These are phyloP conservation scores for Blastobasis adustella DNA, from an alignment of 2,888 invertebrate species.

Conservation along the genomic window DNA sequence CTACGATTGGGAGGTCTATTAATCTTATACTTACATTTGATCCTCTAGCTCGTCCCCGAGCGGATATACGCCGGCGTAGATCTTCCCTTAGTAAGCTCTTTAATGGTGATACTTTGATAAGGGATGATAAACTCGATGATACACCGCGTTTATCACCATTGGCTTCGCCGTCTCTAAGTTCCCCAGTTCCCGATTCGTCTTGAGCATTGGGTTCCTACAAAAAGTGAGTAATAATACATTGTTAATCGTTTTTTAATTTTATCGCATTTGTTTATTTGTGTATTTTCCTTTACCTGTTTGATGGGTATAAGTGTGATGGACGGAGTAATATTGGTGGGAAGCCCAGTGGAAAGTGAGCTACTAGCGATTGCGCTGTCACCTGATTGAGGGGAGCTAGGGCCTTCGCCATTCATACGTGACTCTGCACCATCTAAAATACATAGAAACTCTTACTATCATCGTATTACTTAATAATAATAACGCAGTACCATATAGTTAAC, in stretches of 20 bases:
- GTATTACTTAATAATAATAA: too few species aligned
- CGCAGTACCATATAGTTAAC: not conserved
- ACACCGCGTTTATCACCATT: conserved; percentile 62
- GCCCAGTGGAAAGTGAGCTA: conserved; percentile 77
- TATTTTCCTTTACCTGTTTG: conserved; percentile 76
- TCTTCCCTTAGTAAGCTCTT: conserved; percentile 90
- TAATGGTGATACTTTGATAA: conserved; percentile 89
- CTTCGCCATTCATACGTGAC: conserved; percentile 78
- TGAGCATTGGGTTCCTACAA: conserved; percentile 51
- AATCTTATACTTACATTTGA: conserved; percentile 45
- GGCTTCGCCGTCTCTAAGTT: conserved; percentile 45
- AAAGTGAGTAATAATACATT: not conserved
- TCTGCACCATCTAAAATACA: conserved; percentile 25
- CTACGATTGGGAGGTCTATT: too few species aligned
- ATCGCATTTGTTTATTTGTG: too few species aligned
- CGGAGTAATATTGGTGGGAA: conserved; percentile 81
- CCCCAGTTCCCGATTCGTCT: conserved; percentile 44
- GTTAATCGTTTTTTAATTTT: too few species aligned
- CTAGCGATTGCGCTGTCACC: conserved; percentile 86
- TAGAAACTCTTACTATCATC: not conserved
- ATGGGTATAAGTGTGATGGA: conserved; percentile 91
- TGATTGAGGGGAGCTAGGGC: conserved; percentile 86
- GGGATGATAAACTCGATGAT: conserved; percentile 82
- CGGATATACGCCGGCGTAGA: conserved; percentile 85
- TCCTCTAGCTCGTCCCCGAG: conserved; percentile 76